Percentiles rank a stretch among this genome's conserved stretches.
phyloP scores from a whole-genome alignment of 2,113 vertebrate species.

The Amia ocellicauda region DNA sequence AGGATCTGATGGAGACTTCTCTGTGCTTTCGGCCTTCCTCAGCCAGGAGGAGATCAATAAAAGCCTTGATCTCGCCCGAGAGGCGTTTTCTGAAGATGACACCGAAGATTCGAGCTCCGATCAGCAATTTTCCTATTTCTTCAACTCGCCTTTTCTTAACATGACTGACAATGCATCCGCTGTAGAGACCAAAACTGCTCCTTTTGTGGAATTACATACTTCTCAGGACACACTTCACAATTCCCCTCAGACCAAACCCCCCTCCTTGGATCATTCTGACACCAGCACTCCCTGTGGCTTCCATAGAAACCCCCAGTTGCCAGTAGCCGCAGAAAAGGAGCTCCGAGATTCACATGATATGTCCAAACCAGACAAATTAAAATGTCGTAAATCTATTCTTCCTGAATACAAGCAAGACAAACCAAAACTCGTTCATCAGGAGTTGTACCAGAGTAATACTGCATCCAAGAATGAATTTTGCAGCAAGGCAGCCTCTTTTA shows the following conservation, averaged over 20 bases:
- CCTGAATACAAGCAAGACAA: constrained; percentile 69
- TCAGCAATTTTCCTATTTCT: constrained; percentile 54
- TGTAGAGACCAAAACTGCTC: constrained; percentile 18
- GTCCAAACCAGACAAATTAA: constrained; percentile 37
- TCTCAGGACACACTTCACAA: constrained; percentile 22
- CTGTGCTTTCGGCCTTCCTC: constrained; percentile 85
- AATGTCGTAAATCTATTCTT: constrained; percentile 41
- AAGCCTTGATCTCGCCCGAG: constrained; percentile 86
- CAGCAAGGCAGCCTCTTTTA: constrained; percentile 84
- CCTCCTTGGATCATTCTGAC: constrained; percentile 32
- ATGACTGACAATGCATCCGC: constrained; percentile 39
- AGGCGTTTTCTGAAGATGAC: constrained; percentile 72
- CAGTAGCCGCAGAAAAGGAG: constrained; percentile 51
- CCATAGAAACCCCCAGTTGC: constrained; percentile 45
- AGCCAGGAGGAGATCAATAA: constrained; percentile 87
- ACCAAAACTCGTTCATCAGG: constrained; percentile 58
- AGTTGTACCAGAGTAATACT: constrained; percentile 53
- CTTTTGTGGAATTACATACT: constrained; percentile 12
- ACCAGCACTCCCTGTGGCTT: constrained; percentile 37
- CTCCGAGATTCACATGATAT: constrained; percentile 50
- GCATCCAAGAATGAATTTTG: constrained; percentile 74
- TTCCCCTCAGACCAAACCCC: constrained; percentile 36
- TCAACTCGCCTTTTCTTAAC: constrained; percentile 33
- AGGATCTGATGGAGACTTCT: constrained; percentile 65
- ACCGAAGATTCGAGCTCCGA: constrained; percentile 46